Base-by-base conservation (phyloP, 1,140 invertebrate species). In the Listronotus bonariensis region DNA sequence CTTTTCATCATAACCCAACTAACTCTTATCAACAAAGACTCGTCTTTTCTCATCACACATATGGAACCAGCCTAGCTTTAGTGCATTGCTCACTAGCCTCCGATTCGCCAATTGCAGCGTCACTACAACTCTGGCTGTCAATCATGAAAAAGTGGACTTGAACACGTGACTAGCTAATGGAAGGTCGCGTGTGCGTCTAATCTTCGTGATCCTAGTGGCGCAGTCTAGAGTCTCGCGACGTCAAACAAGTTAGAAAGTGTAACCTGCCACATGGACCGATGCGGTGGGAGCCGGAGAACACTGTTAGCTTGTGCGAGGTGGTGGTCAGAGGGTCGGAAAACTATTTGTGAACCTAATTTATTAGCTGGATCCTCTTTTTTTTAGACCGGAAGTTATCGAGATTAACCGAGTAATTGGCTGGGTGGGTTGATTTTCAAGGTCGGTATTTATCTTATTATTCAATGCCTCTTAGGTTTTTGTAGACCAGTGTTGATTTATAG, bases 81-180 rank as follows among this genome's bases (percentile, higher is more conserved):
- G n/a, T n/a, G n/a, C n/a, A n/a, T n/a, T n/a, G n/a, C n/a, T n/a
- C n/a, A n/a, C n/a, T n/a, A n/a, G n/a, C 4, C 5, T 51, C 48
- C 57, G 17, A 60, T 60, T 51, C 32, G 32, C n/a, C 51, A 31
- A n/a, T n/a, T n/a, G 51, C 54, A 43, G 38, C 38, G 38, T 54
- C 40, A 63, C 54, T 63, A 63, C 54, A 45, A 45, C 48, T 38
- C 17, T 17, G 14, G 60, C 59, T 57, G 67, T 32, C 63, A 65
- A 68, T 58, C 67, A 65, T 68, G 51, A n/a, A 59, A 59, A 64
- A 56, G 61, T 64, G 56, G 62, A 68, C 64, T n/a, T 65, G 54
- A 60, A 71, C 72, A 73, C 72, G 70, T 71, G 72, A 68, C 72
- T 49, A 42, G 65, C 72, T 73, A 73, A 73, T 73, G 69, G 71